These are phyloP conservation scores for Brachionus sp. DNA, from an alignment of 1,140 invertebrate genomes.

Conservation along the genomic window DNA sequence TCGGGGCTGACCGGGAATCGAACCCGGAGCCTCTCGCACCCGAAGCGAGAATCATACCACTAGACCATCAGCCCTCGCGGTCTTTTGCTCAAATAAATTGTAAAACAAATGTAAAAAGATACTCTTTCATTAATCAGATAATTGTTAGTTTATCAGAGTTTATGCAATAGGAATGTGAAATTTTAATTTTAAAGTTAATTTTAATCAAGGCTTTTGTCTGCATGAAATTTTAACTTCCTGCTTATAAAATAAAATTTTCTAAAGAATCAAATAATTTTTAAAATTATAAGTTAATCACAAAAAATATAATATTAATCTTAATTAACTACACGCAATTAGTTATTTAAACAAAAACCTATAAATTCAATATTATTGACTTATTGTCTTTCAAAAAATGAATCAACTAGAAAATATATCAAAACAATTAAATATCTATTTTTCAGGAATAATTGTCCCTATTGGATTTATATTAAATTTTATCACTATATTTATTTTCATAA, in stretches of 20 bases:
- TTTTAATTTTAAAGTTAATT: not conserved
- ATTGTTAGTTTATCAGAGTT: too few relatives aligned
- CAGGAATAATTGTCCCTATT: not conserved
- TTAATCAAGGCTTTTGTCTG: not conserved
- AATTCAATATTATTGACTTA: too few relatives aligned
- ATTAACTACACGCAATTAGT: too few relatives aligned
- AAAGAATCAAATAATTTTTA: too few relatives aligned
- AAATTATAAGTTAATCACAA: too few relatives aligned
- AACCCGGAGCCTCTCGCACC: conserved; percentile 6
- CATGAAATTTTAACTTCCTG: not conserved
- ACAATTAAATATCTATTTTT: conserved; percentile 9
- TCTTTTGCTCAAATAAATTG: not conserved
- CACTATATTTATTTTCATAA: not conserved
- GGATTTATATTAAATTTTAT: not conserved
- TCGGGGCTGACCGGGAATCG: not conserved
- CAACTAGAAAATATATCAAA: not conserved
- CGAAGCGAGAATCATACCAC: conserved; percentile 32
- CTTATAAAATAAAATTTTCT: not conserved
- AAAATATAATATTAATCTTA: too few relatives aligned
- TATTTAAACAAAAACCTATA: too few relatives aligned
- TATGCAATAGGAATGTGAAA: too few relatives aligned
- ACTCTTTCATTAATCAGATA: too few relatives aligned
- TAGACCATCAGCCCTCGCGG: conserved; percentile 16
- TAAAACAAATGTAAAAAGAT: too few relatives aligned
- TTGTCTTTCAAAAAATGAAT: not conserved